These are phyloP conservation scores for Megalopta genalis DNA, from an alignment of 1,140 invertebrate genomes.

Conservation along the genomic window DNA sequence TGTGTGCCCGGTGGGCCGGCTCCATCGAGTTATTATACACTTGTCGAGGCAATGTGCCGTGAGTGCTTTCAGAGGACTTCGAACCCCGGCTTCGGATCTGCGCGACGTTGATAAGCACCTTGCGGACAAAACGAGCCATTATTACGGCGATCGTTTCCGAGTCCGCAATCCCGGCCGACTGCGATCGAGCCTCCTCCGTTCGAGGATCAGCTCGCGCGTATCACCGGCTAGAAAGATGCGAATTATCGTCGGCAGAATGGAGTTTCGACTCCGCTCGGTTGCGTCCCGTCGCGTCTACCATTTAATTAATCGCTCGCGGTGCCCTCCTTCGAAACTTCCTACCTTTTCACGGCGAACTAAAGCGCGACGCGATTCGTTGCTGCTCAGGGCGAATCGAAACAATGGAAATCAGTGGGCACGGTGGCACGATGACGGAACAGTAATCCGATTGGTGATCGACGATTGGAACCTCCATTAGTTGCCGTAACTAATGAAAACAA, in stretches of 20 bases:
- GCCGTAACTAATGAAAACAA: too few species aligned
- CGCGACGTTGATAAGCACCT: constrained; percentile 57
- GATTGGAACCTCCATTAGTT: too few species aligned
- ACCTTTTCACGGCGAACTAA: background rate
- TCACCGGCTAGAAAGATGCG: constrained; percentile 7
- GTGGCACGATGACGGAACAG: too few species aligned
- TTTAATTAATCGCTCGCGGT: constrained; percentile 15
- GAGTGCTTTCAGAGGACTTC: constrained; percentile 40
- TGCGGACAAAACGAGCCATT: constrained; percentile 56
- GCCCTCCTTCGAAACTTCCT: background rate
- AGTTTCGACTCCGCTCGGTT: constrained; percentile 8
- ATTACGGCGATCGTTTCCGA: constrained; percentile 58
- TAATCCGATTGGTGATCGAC: too few species aligned
- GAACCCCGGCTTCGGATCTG: constrained; percentile 42
- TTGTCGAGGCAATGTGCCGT: constrained; percentile 40
- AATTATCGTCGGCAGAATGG: constrained; percentile 32
- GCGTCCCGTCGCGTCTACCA: constrained; percentile 8
- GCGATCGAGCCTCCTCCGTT: constrained; percentile 41
- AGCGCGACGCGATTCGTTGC: too few species aligned
- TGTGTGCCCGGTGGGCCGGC: background rate
- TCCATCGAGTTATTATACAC: constrained; percentile 37
- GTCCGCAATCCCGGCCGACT: constrained; percentile 24
- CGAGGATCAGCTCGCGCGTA: constrained; percentile 14
- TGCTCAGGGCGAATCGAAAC: too few species aligned
- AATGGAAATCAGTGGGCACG: too few species aligned